Evolutionary conservation across 2,113 vertebrate species (phyloP).

Genomic region (Echinops telfairi): DNA sequence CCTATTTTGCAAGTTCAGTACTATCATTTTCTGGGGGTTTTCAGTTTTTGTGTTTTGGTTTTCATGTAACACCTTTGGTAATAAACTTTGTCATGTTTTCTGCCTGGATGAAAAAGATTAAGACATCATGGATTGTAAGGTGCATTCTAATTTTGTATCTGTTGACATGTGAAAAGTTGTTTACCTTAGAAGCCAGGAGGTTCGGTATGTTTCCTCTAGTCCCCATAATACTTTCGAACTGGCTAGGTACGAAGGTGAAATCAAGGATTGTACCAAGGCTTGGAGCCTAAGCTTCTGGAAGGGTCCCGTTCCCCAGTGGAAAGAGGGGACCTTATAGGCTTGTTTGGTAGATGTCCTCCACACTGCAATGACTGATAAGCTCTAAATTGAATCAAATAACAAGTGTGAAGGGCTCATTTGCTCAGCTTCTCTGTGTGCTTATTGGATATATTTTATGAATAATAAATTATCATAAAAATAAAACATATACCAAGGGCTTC

Average conservation of each 20-base stretch:
- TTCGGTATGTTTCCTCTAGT: background rate
- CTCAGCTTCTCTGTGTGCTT: background rate
- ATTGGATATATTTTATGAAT: conserved; percentile 19
- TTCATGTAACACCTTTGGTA: background rate
- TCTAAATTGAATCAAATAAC: background rate
- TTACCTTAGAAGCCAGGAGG: conserved; percentile 7
- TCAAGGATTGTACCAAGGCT: background rate
- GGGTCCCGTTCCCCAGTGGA: background rate
- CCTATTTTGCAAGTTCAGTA: background rate
- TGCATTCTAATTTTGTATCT: background rate
- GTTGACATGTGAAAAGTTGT: background rate
- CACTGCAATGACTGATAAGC: background rate
- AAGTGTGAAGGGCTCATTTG: background rate
- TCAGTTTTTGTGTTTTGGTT: background rate
- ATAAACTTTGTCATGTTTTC: background rate
- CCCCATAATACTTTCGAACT: background rate
- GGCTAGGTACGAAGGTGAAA: background rate
- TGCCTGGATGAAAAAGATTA: background rate
- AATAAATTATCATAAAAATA: conserved; percentile 19
- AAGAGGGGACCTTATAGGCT: background rate
- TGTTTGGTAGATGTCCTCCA: background rate
- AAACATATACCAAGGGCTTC: background rate
- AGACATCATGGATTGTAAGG: background rate
- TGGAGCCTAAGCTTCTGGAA: background rate
- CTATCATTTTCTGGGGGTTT: background rate